Evolutionary conservation across 2,797 vertebrate genomes (phyloP), one percentile per base, ranked within the genome.

Genomic region (Sibirionetta formosa): DNA sequence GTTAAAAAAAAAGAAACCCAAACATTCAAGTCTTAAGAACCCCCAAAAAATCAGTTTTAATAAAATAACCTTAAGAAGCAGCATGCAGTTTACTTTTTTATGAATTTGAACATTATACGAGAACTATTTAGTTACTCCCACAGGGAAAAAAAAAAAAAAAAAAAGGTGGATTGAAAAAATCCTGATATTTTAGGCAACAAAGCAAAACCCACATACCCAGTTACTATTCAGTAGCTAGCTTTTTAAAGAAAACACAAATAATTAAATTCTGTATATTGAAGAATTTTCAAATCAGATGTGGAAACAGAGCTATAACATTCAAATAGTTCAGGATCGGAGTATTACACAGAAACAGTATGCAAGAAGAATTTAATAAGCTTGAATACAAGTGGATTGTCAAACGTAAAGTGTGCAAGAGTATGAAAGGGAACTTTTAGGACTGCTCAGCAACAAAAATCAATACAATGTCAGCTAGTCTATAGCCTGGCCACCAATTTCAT

Each of bases 401-500:
- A 76, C 76, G 81, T 66, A 76, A 84, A 76, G 77, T 0, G 14
- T 82, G 60, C 53, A 93, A 88, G 66, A 88, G 24, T 33, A 85
- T 5, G 36, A 86, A 91, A 88, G 75, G 57, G 53, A 90, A 82
- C 33, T 85, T 90, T 48, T n/a, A 20, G 3, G 72, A 89, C 77
- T 82, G 89, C 71, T 82, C 92, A 65, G 56, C 44, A 82, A 88
- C 40, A 77, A 91, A 83, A 93, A 72, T 24, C 75, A 89, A 86
- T 8, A 94, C 90, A 94, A 77, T 17, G 61, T 81, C 86, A 92
- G 87, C 96, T 97, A 96, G 61, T 84, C 86, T 97, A 76, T 17
- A 96, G 75, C 82, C 93, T 97, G 94, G 82, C 91, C 94, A 94
- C 93, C 98, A 97, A 97, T 98, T 98, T 98, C 85, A 61, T 96